Base-by-base conservation (phyloP, 2,797 vertebrate species). In the Chelonia mydas region DNA sequence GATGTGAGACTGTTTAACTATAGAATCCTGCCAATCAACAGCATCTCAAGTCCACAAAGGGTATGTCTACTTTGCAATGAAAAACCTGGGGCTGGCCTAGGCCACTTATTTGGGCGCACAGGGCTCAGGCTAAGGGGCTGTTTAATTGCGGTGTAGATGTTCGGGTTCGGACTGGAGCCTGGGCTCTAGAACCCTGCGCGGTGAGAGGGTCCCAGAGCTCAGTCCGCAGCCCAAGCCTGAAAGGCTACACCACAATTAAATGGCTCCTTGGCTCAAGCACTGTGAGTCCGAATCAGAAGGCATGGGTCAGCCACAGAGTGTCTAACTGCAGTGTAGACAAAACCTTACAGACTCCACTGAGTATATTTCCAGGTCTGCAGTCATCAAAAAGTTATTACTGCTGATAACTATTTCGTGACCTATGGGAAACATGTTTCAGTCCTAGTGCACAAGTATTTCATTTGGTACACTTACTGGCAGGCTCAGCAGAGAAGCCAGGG, bases 341-440 rank as follows among this genome's bases (percentile, higher is more conserved):
- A 37, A n/a, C 33, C 89, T 72, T 27, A 2, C 21, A 72, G 23
- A 37, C 33, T 19, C 54, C 47, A 41, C 21, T 37, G 68, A 72
- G 68, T 41, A 37, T 37, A 41, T 41, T 74, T 74, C 68, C 21
- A 11, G 68, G 23, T 47, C 41, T 45, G 72, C 72, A 45, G 84
- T 12, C 55, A 81, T 53, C 68, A 84, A 47, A 65, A 31, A 74
- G 8, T 57, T 5, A 1, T 55, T 86, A 25, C 54, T 55, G 25
- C 59, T 72, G 77, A 83, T 82, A 37, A 54, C 54, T 65, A 57
- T 11, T 45, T 81, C 5, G 76, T 68, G 83, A 91, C 7, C n/a
- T 2, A 1, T 0, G 31, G 57, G 77, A 84, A 87, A 37, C 0
- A 0, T 37, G 54, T 21, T 59, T 83, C 78, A 50, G 1, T 54